Percentiles rank a stretch among this genome's conserved stretches.
phyloP scores from a whole-genome alignment of 2,888 invertebrate species.

The Himalopsyche kuldschensis region DNA sequence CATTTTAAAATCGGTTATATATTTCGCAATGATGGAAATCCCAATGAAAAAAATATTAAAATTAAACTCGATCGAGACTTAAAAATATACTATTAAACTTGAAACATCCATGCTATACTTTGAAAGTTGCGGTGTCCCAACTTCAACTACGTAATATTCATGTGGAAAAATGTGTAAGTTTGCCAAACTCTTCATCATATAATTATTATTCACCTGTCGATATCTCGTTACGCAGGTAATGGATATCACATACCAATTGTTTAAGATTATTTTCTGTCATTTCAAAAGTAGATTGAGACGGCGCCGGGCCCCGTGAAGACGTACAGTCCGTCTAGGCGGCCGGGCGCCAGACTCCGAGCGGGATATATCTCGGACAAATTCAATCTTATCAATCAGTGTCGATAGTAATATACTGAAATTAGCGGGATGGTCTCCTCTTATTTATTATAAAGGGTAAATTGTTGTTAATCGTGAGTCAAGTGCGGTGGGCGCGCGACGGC shows the following conservation, averaged over 20 bases:
- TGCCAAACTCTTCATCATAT: slow-evolving; percentile 21
- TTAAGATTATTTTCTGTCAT: background rate
- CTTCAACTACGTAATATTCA: slow-evolving; percentile 35
- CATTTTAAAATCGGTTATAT: slow-evolving; percentile 19
- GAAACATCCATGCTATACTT: slow-evolving; percentile 34
- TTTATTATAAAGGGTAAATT: slow-evolving; percentile 7
- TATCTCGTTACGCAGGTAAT: background rate
- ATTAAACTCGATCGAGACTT: slow-evolving; percentile 37
- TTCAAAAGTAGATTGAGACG: background rate
- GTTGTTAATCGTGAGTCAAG: slow-evolving; percentile 11
- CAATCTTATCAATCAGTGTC: slow-evolving; percentile 24
- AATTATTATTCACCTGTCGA: slow-evolving; percentile 10
- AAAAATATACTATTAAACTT: slow-evolving; percentile 37
- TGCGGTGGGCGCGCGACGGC: background rate
- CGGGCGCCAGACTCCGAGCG: background rate
- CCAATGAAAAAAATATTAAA: slow-evolving; percentile 27
- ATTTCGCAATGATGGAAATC: slow-evolving; percentile 19
- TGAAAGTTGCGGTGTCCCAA: slow-evolving; percentile 29
- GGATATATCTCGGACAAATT: background rate
- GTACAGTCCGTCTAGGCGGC: background rate
- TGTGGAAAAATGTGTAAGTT: slow-evolving; percentile 37
- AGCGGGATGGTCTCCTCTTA: background rate
- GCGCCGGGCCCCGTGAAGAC: background rate
- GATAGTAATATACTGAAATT: slow-evolving; percentile 20
- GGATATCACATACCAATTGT: background rate